Percentiles rank a stretch among this genome's conserved stretches.
phyloP scores from a whole-genome alignment of 92 coral and sea anemone genomes.

The Montipora capitata region DNA sequence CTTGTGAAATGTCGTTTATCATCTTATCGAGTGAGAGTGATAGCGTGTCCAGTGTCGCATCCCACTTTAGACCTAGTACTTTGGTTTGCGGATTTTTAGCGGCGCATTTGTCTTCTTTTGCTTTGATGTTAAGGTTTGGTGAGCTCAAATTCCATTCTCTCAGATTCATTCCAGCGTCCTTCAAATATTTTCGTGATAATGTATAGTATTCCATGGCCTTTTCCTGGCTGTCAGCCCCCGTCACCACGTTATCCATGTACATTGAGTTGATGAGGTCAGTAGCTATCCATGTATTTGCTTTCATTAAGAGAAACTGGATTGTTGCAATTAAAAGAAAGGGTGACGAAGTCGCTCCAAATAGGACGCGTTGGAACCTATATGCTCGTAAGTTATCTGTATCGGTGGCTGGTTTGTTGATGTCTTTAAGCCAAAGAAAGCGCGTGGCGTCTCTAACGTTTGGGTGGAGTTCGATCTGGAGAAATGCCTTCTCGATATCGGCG shows the following conservation, averaged over 20 bases:
- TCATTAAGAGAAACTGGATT: slow-evolving; percentile 24
- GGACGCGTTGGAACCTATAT: slow-evolving; percentile 33
- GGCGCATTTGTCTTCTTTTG: slow-evolving; percentile 18
- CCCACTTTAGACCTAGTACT: slow-evolving; percentile 53
- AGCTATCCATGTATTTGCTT: slow-evolving; percentile 18
- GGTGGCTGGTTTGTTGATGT: slow-evolving; percentile 17
- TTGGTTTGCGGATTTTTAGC: slow-evolving; percentile 31
- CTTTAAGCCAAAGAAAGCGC: slow-evolving; percentile 26
- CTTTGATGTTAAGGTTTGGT: slow-evolving; percentile 24
- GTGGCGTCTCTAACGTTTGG: slow-evolving; percentile 33
- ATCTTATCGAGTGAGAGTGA: slow-evolving; percentile 45
- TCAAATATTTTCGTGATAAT: slow-evolving; percentile 24
- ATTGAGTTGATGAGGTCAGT: slow-evolving; percentile 40
- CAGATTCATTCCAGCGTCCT: slow-evolving; percentile 66
- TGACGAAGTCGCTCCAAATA: slow-evolving; percentile 64
- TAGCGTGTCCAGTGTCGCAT: slow-evolving; percentile 37
- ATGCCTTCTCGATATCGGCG: neutral
- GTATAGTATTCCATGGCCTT: slow-evolving; percentile 48
- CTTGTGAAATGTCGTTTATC: neutral
- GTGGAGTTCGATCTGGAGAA: slow-evolving; percentile 12
- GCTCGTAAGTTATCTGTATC: slow-evolving; percentile 32
- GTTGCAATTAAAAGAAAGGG: slow-evolving; percentile 53
- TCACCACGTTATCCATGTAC: slow-evolving; percentile 65
- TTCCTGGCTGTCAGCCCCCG: slow-evolving; percentile 21
- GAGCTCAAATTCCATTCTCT: slow-evolving; percentile 62